Conservation (phyloP, 2,797 vertebrate species). For the Cyclopterus lumpus region DNA sequence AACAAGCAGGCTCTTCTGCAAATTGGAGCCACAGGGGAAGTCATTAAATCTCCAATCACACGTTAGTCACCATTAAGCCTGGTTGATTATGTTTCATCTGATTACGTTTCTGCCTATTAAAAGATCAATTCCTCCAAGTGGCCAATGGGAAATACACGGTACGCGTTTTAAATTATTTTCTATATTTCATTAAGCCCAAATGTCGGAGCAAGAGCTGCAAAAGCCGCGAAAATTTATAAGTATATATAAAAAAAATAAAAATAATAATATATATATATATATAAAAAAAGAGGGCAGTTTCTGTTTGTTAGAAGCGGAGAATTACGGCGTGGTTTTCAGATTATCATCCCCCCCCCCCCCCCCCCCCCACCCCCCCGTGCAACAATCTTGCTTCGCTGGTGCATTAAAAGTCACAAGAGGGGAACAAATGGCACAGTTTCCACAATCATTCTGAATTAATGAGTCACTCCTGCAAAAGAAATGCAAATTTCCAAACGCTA, state of each 20-base stretch:
- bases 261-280: no score
- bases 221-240: slow-evolving; percentile 1
- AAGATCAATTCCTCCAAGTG: slow-evolving; percentile 11
- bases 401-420: slow-evolving; percentile 77
- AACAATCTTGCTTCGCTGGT: slow-evolving; percentile 68
- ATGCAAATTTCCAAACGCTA: slow-evolving; percentile 73
- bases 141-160: slow-evolving; percentile 15
- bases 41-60: slow-evolving; percentile 15
- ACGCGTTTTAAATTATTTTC: background rate
- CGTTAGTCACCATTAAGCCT: slow-evolving; percentile 19
- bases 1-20: background rate
- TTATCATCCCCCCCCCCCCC: slow-evolving; percentile 68
- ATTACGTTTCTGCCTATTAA: slow-evolving; percentile 23
- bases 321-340: slow-evolving; percentile 48
- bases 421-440: slow-evolving; percentile 80
- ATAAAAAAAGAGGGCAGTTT: no score
- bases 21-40: background rate
- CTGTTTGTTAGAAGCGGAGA: slow-evolving; percentile 47
- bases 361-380: no score
- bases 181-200: slow-evolving; percentile 1
- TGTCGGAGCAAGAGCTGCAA: background rate
- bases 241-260: no score
- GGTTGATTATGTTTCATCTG: slow-evolving; percentile 28
- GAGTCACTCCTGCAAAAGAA: slow-evolving; percentile 75
- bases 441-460: slow-evolving; percentile 77